phyloP scores from a whole-genome alignment of 2,113 vertebrate genomes.

The Thamnophis sirtalis region DNA sequence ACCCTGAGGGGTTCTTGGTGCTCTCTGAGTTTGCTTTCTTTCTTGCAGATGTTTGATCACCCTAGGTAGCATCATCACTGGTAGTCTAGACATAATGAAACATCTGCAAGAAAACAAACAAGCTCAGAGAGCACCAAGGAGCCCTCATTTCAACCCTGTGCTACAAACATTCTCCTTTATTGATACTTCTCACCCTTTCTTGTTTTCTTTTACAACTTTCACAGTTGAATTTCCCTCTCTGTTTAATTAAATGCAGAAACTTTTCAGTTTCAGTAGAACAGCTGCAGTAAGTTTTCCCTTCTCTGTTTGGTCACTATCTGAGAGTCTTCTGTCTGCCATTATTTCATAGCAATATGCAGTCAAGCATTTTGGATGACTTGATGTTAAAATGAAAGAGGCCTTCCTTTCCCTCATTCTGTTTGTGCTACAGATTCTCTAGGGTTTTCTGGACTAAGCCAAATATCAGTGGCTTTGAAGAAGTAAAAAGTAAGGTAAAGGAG shows the following conservation, averaged over 20 bases:
- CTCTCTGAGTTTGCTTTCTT: no score
- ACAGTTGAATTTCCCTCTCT: not conserved
- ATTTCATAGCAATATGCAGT: not conserved
- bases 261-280: not conserved
- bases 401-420: not conserved
- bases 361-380: not conserved
- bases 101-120: no score
- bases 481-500: not conserved
- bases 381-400: not conserved
- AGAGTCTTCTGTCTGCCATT: not conserved
- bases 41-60: no score
- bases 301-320: not conserved
- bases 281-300: not conserved
- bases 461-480: not conserved
- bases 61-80: no score
- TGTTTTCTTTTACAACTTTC: not conserved
- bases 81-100: no score
- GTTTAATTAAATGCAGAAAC: not conserved
- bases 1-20: no score
- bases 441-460: not conserved
- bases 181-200: not conserved
- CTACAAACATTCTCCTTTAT: no score
- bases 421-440: not conserved
- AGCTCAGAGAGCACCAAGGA: no score
- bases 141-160: no score